These are phyloP conservation scores for Parnassius glacialis DNA, from an alignment of 2,888 invertebrate species.

Conservation along the genomic window DNA sequence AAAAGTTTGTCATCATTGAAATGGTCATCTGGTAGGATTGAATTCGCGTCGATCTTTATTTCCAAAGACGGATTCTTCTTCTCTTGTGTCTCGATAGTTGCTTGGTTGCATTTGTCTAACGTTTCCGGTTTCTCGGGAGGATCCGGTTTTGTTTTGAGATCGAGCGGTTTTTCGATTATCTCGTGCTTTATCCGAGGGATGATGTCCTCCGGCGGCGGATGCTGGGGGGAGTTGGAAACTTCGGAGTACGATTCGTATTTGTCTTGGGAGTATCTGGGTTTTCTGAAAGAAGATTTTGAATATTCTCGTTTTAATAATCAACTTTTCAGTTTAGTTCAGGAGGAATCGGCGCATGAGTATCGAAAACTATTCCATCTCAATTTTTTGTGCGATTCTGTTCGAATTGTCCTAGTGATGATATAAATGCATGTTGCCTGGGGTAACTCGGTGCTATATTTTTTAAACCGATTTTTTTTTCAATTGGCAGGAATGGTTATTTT, in stretches of 20 bases:
- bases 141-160: slow-evolving; percentile 59
- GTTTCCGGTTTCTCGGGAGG: slow-evolving; percentile 47
- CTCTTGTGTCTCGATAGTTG: slow-evolving; percentile 43
- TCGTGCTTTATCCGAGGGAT: slow-evolving; percentile 58
- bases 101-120: slow-evolving; percentile 59
- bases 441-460: too few species aligned
- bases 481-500: too few species aligned
- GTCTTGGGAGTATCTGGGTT: slow-evolving; percentile 69
- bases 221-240: slow-evolving; percentile 69
- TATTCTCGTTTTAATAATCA: neutral
- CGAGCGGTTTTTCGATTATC: slow-evolving; percentile 56
- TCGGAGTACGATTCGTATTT: slow-evolving; percentile 72
- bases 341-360: too few species aligned
- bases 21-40: slow-evolving; percentile 68
- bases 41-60: slow-evolving; percentile 68
- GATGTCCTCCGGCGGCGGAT: slow-evolving; percentile 59
- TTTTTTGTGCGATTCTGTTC: too few species aligned
- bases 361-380: too few species aligned
- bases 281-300: slow-evolving; percentile 45
- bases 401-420: too few species aligned
- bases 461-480: too few species aligned
- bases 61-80: slow-evolving; percentile 52
- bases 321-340: too few species aligned
- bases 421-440: too few species aligned
- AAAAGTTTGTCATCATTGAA: slow-evolving; percentile 71